These are phyloP conservation scores for Cephus pulcher DNA, from an alignment of 2,888 invertebrate species.

Conservation along the genomic window DNA sequence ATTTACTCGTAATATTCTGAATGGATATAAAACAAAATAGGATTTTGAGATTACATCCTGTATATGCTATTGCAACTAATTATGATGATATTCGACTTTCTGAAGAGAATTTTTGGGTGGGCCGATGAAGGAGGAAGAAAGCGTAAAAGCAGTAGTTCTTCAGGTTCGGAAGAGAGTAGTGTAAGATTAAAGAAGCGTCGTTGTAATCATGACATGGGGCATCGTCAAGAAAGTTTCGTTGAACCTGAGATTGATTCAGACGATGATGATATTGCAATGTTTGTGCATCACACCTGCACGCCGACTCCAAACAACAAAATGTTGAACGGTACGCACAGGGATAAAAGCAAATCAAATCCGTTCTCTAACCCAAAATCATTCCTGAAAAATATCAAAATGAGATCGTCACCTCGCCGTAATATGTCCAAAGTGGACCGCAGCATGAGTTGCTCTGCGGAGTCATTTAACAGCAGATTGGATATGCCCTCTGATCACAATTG, in stretches of 20 bases:
- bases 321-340: conserved; percentile 28
- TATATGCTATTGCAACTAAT: not conserved
- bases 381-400: not conserved
- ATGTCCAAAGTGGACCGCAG: conserved; percentile 1
- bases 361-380: conserved; percentile 10
- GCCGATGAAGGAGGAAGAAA: conserved; percentile 49
- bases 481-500: not conserved
- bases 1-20: not conserved
- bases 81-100: conserved; percentile 41
- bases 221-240: conserved; percentile 19
- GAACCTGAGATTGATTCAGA: conserved; percentile 37
- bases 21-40: not conserved
- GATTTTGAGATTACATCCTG: not conserved
- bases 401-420: not conserved
- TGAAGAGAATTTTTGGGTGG: conserved; percentile 50
- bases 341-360: conserved; percentile 21
- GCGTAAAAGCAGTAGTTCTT: conserved; percentile 39
- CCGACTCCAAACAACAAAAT: conserved; percentile 27
- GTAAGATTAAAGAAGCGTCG: conserved; percentile 42
- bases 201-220: conserved; percentile 20
- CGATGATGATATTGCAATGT: conserved; percentile 37
- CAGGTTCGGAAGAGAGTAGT: conserved; percentile 29
- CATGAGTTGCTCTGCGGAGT: not conserved
- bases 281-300: conserved; percentile 31
- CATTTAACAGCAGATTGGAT: conserved; percentile 3